Evolutionary conservation across 2,113 vertebrate species (phyloP).

Genomic region (Cyanistes caeruleus): DNA sequence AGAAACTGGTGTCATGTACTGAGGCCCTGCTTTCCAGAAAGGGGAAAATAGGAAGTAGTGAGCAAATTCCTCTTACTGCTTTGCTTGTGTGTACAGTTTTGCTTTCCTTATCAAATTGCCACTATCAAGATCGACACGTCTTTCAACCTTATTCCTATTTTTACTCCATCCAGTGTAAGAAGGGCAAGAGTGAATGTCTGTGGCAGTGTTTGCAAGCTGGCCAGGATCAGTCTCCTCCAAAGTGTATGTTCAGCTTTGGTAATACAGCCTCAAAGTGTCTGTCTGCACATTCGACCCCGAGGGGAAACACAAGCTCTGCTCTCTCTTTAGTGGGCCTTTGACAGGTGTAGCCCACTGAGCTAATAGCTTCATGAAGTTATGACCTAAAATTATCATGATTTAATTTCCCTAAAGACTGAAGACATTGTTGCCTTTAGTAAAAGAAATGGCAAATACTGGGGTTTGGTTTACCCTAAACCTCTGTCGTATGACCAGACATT

Average conservation of each 20-base stretch:
- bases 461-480: background rate
- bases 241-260: background rate
- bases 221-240: background rate
- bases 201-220: background rate
- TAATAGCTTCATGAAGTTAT: background rate
- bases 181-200: background rate
- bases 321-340: background rate
- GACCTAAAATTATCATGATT: background rate
- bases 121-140: background rate
- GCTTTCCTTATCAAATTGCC: background rate
- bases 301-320: background rate
- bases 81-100: background rate
- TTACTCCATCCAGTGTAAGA: background rate
- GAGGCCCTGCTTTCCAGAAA: background rate
- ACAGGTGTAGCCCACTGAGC: background rate
- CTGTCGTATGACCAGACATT: background rate
- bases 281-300: background rate
- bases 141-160: background rate
- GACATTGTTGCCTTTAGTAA: background rate
- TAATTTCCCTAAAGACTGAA: background rate
- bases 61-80: background rate
- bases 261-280: background rate
- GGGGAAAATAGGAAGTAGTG: background rate
- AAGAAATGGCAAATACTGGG: background rate
- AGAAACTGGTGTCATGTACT: rapidly evolving